Conservation (phyloP, 2,888 invertebrate genomes). For the Eugnorisma glareosa region DNA sequence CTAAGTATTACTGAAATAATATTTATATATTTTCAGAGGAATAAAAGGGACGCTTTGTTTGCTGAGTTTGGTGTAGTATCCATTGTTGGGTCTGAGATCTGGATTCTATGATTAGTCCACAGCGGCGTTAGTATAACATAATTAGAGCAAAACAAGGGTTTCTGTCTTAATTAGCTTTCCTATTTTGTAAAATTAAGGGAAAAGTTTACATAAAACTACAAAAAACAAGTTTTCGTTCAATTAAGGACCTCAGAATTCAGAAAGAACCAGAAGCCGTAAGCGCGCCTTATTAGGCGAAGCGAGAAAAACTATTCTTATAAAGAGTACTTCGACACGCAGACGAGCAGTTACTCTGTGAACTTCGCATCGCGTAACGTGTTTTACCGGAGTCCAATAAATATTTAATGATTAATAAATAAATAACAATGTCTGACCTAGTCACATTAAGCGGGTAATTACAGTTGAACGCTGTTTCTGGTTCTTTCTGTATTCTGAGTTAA, state of each 20-base stretch:
- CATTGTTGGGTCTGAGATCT: neutral
- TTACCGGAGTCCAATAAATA: too few relatives aligned
- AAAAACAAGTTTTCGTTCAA: neutral
- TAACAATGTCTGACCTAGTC: too few relatives aligned
- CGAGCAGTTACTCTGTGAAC: too few relatives aligned
- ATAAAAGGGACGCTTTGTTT: neutral
- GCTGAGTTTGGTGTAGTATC: neutral
- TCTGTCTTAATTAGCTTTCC: slow-evolving; percentile 4
- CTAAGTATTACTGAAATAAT: neutral
- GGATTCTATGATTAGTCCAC: neutral
- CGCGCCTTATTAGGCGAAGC: too few relatives aligned
- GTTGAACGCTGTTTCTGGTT: too few relatives aligned
- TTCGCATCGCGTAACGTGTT: too few relatives aligned
- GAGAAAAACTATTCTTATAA: too few relatives aligned
- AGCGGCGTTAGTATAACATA: neutral
- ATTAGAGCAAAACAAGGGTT: neutral
- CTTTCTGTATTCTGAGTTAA: too few relatives aligned
- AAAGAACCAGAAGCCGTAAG: too few relatives aligned
- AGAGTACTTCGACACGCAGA: too few relatives aligned
- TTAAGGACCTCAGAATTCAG: neutral
- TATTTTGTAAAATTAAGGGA: neutral
- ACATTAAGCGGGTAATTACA: too few relatives aligned
- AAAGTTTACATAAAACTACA: neutral
- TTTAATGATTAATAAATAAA: too few relatives aligned
- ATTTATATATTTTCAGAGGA: neutral